Base-by-base conservation (phyloP, 2,113 vertebrate species). In the Eulacestoma nigropectus region DNA sequence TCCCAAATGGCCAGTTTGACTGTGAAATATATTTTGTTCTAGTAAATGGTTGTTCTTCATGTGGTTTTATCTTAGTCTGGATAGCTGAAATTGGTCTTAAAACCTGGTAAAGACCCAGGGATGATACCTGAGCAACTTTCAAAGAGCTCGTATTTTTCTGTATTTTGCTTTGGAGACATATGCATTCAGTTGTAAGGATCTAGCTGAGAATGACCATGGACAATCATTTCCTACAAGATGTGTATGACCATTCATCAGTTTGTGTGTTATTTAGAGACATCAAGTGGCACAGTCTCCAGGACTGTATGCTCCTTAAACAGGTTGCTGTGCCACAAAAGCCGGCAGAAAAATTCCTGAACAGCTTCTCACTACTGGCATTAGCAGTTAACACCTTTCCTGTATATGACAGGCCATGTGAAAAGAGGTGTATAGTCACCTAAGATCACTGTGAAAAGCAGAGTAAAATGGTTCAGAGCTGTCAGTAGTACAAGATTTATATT, bases 401-500 rank as follows among this genome's bases (percentile, higher is more conserved):
- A 5, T 33, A 37, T 74, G 89, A 93, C 69, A 89, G 62, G 35
- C 65, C 57, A 69, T 30, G 77, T 41, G 77, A 67, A 67, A 87
- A 84, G 86, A 84, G 62, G 84, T 89, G 69, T 37, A 27, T 6
- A 63, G 78, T 65, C 63, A 90, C 57, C 78, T 87, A 49, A 87
- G 84, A 50, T 74, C 35, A 4, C 77, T 87, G 91, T 37, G 83
- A 85, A 91, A 90, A 83, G 70, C 42, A 55, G 57, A 84, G 30
- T 64, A 65, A 95, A 96, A 85, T 39, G 37, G 25, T 74, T 92
- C 90, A 82, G 44, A 82, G 46, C 69, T 95, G 92, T 87, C 88
- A 90, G 72, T 22, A 26, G 19, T 52, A 41, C 37, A 84, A 29
- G 64, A 68, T 77, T 82, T 88, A 18, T 57, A 53, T 69, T 87